Conservation (phyloP, 2,888 invertebrate species). For the Rhamnusium bicolor region DNA sequence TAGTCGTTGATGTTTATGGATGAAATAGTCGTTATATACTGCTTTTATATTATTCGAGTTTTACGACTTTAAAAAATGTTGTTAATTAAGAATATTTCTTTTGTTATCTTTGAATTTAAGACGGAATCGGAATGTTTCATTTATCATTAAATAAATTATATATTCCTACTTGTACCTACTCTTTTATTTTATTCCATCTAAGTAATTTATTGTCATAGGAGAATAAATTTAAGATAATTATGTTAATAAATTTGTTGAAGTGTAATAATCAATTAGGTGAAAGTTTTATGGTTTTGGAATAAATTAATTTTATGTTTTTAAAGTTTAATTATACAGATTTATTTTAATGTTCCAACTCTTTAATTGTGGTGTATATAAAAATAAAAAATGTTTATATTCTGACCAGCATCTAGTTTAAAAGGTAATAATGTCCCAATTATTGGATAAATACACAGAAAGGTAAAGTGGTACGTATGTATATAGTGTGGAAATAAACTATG, state of each 20-base stretch:
- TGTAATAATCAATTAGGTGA: conserved; percentile 8
- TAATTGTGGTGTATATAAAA: too few relatives aligned
- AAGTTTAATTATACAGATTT: not conserved
- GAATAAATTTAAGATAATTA: conserved; percentile 6
- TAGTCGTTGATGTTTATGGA: conserved; percentile 50
- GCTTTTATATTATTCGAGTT: conserved; percentile 48
- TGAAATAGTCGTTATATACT: conserved; percentile 49
- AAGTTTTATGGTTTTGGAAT: conserved; percentile 1
- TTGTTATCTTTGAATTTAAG: conserved; percentile 50
- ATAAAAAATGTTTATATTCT: not conserved
- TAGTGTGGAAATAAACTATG: too few relatives aligned
- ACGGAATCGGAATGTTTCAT: conserved; percentile 38
- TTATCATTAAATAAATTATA: conserved; percentile 27
- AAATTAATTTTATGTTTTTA: not conserved
- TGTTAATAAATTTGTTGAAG: conserved; percentile 9
- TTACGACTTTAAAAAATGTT: conserved; percentile 48
- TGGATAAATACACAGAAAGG: not conserved
- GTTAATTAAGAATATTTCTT: conserved; percentile 52
- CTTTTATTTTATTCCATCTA: conserved; percentile 7
- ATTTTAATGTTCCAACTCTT: too few relatives aligned
- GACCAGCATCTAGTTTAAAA: not conserved
- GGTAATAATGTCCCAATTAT: not conserved
- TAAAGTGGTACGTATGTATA: too few relatives aligned
- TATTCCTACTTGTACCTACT: not conserved
- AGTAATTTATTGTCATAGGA: conserved; percentile 11